These are phyloP conservation scores for Euwallacea similis DNA, from an alignment of 1,140 invertebrate genomes.

Conservation along the genomic window DNA sequence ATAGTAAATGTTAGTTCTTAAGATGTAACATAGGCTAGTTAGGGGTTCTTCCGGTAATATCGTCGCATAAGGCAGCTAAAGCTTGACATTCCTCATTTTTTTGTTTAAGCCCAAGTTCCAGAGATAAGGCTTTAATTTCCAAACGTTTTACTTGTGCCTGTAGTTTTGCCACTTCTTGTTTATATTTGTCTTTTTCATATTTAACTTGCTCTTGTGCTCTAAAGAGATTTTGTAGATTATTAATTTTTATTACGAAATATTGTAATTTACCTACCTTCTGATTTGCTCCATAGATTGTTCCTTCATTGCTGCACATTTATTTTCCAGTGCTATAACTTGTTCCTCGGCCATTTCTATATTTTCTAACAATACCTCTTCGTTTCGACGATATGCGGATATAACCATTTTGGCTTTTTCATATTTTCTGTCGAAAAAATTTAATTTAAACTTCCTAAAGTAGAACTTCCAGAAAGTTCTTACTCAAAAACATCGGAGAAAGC, in stretches of 20 bases:
- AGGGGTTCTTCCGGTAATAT: slow-evolving; percentile 42
- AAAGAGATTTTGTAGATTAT: slow-evolving; percentile 11
- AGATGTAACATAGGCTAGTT: neutral
- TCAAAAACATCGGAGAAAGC: slow-evolving; percentile 32
- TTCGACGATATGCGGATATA: slow-evolving; percentile 60
- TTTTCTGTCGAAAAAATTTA: slow-evolving; percentile 44
- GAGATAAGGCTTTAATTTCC: slow-evolving; percentile 47
- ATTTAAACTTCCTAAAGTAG: neutral
- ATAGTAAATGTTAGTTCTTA: too few species aligned
- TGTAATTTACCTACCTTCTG: slow-evolving; percentile 52
- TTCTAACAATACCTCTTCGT: slow-evolving; percentile 60
- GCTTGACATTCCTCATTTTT: slow-evolving; percentile 48
- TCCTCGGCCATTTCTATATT: slow-evolving; percentile 57
- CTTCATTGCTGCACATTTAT: slow-evolving; percentile 58
- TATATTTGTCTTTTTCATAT: slow-evolving; percentile 34
- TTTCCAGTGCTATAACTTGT: slow-evolving; percentile 57
- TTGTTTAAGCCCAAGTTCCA: slow-evolving; percentile 45
- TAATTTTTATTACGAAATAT: too few species aligned
- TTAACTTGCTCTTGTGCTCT: slow-evolving; percentile 43
- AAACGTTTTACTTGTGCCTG: slow-evolving; percentile 44
- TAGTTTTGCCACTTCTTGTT: slow-evolving; percentile 38
- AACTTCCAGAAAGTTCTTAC: slow-evolving; percentile 3
- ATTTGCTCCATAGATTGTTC: slow-evolving; percentile 60
- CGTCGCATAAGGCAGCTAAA: slow-evolving; percentile 47
- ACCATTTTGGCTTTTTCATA: slow-evolving; percentile 62